Evolutionary conservation across 2,113 vertebrate species (phyloP).

Genomic region (Nymphicus hollandicus): DNA sequence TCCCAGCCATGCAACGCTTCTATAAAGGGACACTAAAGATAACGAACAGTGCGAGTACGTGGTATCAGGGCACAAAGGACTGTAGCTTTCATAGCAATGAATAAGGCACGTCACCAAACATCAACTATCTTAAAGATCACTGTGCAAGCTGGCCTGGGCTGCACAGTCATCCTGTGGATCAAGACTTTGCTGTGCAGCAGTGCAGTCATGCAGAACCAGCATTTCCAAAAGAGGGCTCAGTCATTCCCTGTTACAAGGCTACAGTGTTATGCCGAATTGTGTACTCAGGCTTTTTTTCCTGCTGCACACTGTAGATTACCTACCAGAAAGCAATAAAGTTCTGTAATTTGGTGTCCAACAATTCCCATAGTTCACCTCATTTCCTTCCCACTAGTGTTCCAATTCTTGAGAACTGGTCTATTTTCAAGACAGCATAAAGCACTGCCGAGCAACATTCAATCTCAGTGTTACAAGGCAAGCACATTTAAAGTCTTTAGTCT

Average conservation of each 20-base stretch:
- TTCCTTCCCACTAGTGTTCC: background rate
- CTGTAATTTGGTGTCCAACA: background rate
- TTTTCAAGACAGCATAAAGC: background rate
- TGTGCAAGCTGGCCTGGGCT: background rate
- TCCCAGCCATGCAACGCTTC: background rate
- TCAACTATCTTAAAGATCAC: background rate
- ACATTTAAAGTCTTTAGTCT: background rate
- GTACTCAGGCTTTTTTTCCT: background rate
- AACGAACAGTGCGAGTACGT: background rate
- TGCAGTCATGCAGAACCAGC: background rate
- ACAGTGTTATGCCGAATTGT: background rate
- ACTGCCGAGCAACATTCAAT: background rate
- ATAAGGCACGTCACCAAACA: background rate
- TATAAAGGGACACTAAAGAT: background rate
- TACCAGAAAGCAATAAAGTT: background rate
- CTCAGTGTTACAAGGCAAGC: background rate
- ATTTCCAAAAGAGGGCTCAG: background rate
- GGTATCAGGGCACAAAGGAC: background rate
- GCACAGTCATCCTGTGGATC: background rate
- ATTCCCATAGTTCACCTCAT: background rate
- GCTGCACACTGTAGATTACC: background rate
- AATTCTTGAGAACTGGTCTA: background rate
- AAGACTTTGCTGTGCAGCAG: background rate
- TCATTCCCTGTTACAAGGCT: background rate
- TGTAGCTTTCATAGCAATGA: background rate